Base-by-base conservation (phyloP, 2,113 vertebrate species). In the Oreotragus oreotragus region DNA sequence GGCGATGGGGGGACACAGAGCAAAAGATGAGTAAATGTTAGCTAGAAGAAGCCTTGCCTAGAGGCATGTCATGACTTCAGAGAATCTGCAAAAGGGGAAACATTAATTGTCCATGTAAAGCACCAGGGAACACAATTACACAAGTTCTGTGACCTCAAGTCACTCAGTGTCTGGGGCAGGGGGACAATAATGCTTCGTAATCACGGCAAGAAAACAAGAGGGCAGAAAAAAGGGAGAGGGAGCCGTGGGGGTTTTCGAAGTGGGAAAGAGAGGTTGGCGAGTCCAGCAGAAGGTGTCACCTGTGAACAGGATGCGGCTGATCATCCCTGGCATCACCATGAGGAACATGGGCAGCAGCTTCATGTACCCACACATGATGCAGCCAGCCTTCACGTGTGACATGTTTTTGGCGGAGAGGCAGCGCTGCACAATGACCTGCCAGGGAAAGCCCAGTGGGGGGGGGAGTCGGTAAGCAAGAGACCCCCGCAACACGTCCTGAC, bases 291-390 rank as follows among this genome's bases (percentile, higher is more conserved):
- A 77, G 80, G 45, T 10, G 93, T 95, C 96, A 99, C 99, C 98
- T 97, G 99, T 9, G 70, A 99, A 99, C 27, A 99, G 96, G 91
- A 99, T 99, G 15, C 99, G 98, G 98, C 99, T 99, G 98, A 99
- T 99, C 99, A 99, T 99, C 1, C 99, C 99, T 0, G 99, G 99
- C 98, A 99, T 99, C 92, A 99, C 99, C 97, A 99, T 99, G 86
- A 99, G 98, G 91, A 99, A 99, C 99, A 99, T 99, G 64, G 99
- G 99, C 94, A 99, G 91, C 53, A 99, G 98, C 97, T 99, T 99
- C 94, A 99, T 97, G 98, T 99, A 99, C 0, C 99, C 99, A 62
- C 99, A 99, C 94, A 99, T 1, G 96, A 99, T 94, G 66, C 99
- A 99, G 39, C 99, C 99, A 0, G 98, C 99, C 98, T 99, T 99